Percentiles rank a stretch among this genome's conserved stretches.
These are phyloP conservation scores for Xanthorhoe designata DNA, from an alignment of 2,888 invertebrate genomes.

Conservation along the genomic window DNA sequence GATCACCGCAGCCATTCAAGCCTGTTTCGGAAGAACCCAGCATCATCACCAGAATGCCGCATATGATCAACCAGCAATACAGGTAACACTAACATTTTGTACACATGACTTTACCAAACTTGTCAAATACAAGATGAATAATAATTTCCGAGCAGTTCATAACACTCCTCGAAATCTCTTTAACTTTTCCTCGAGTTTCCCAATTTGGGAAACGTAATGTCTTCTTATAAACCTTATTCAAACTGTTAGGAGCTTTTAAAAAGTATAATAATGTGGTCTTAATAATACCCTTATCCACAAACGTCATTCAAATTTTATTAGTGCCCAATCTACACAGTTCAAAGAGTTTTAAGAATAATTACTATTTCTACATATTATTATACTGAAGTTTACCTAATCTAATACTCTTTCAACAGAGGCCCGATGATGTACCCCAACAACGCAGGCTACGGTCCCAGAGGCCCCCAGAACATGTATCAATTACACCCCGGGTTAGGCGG, in stretches of 20 bases:
- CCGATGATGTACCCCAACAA: slow-evolving; percentile 73
- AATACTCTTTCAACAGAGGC: slow-evolving; percentile 55
- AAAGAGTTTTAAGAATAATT: neutral
- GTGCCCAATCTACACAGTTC: no score
- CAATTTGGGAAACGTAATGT: no score
- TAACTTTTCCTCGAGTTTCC: no score
- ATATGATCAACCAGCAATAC: slow-evolving; percentile 81
- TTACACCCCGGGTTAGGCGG: slow-evolving; percentile 28
- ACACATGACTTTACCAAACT: no score
- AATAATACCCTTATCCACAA: no score
- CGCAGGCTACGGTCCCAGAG: slow-evolving; percentile 62
- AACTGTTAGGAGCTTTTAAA: no score
- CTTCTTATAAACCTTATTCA: no score
- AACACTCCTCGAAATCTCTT: no score
- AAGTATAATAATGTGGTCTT: no score
- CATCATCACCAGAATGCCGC: slow-evolving; percentile 82
- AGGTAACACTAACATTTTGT: slow-evolving; percentile 54
- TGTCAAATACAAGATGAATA: no score
- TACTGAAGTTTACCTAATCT: neutral
- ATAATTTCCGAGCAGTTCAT: no score
- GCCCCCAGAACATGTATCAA: slow-evolving; percentile 59
- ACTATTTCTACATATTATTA: neutral
- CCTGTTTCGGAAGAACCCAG: slow-evolving; percentile 80
- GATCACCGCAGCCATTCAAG: slow-evolving; percentile 82
- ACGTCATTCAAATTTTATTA: no score